A percentile compares a stretch with the other conserved stretches of the same genome.
Evolutionary conservation across 2,113 vertebrate species (phyloP).

Genomic region (Oplegnathus fasciatus): DNA sequence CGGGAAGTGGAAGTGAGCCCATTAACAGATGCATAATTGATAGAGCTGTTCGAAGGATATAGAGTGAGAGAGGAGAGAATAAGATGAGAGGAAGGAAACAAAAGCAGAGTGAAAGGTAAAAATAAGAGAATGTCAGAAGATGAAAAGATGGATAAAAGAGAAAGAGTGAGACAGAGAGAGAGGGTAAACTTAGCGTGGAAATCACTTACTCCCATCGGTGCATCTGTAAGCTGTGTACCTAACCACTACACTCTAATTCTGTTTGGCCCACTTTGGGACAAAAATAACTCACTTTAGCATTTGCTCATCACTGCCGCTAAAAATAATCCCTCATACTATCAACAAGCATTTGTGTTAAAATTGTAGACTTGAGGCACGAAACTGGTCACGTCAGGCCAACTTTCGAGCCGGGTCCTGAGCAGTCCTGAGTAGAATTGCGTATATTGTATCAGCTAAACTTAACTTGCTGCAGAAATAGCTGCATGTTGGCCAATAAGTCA

Average conservation of each 20-base stretch:
- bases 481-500: background rate
- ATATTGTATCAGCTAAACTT: background rate
- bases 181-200: background rate
- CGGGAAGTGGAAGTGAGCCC: constrained; percentile 22
- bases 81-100: background rate
- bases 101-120: background rate
- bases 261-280: constrained; percentile 1
- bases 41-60: background rate
- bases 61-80: background rate
- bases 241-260: background rate
- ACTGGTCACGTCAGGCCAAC: background rate
- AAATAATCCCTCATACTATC: constrained; percentile 28
- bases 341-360: constrained; percentile 14
- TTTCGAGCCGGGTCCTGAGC: background rate
- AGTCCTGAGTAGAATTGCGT: background rate
- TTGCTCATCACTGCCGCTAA: background rate
- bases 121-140: background rate
- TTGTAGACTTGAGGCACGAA: background rate
- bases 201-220: background rate
- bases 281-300: constrained; percentile 8
- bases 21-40: constrained; percentile 49
- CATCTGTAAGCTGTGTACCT: background rate
- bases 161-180: too few relatives aligned
- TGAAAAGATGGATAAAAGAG: background rate
- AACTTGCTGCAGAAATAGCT: background rate